Evolutionary conservation across 2,797 vertebrate genomes (phyloP), one percentile per base, ranked within the genome.

Genomic region (Paratrypauchen microcephalus): DNA sequence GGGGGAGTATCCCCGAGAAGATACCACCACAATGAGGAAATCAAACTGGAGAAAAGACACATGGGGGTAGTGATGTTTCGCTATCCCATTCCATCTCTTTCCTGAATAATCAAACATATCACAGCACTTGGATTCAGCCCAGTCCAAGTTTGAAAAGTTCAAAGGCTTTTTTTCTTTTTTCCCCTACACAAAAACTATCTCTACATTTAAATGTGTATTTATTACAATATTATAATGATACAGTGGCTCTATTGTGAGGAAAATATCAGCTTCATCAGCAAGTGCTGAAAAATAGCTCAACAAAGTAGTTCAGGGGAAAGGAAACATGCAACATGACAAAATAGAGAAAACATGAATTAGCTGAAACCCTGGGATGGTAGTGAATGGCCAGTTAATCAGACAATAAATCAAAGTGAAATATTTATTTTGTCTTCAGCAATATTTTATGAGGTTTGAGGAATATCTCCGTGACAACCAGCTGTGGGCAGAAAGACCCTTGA

Each of bases 381-480:
- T 26, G 9, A 23, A 73, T 41, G 74, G 57, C 65, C 66, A 24
- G 68, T 39, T 71, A 28, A 69, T 39, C 39, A 55, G 69, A 75
- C 54, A 73, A 60, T 18, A 1, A 26, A 84, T 72, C 55, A 54
- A 59, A 63, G 66, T 26, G 19, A 78, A 74, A 19, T 39, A 69
- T 79, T 68, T 70, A 68, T 83, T 83, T 74, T 75, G 13, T 76
- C 69, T 66, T 71, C 69, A 73, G 71, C 75, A 73, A 62, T 74
- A 77, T 75, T 70, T 74, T 66, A 74, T 77, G 80, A 75, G 74
- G 74, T 83, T 81, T 5, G 60, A 82, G 78, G 73, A 79, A 75
- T 55, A 78, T 88, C 82, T 78, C 79, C 70, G 81, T 88, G 86
- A 88, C 82, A 88, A 87, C 83, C 78, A 79, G 77, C 86, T 81